phyloP scores from a whole-genome alignment of 2,113 vertebrate genomes.

The Erythrocebus patas region DNA sequence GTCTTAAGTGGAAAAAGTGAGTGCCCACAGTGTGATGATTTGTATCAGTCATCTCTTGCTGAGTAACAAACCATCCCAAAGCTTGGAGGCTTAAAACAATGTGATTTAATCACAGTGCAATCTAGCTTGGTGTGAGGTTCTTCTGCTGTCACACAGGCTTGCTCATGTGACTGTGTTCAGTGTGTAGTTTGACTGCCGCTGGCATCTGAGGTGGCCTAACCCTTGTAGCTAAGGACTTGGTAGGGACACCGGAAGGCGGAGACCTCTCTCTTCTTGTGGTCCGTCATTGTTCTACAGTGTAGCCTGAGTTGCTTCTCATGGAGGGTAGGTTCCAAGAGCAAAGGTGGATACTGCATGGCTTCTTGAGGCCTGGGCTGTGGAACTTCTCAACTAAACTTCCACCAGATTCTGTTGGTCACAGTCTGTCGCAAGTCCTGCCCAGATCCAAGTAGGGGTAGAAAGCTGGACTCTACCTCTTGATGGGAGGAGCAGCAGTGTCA shows the following conservation, averaged over 20 bases:
- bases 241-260: not conserved
- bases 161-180: not conserved
- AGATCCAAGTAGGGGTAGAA: accelerated
- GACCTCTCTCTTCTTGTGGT: not conserved
- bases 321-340: not conserved
- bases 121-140: not conserved
- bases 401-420: not conserved
- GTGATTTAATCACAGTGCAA: not conserved
- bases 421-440: not conserved
- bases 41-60: not conserved
- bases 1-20: not conserved
- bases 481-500: not conserved
- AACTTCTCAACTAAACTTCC: accelerated
- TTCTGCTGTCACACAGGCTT: not conserved
- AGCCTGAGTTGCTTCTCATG: not conserved
- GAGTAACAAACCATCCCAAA: not conserved
- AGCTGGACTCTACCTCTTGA: not conserved
- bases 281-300: not conserved
- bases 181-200: not conserved
- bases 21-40: not conserved
- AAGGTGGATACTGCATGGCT: not conserved
- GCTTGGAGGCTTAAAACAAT: not conserved
- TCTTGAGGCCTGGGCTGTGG: accelerated
- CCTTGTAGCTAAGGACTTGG: not conserved
- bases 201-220: not conserved